Conservation (phyloP, 2,888 invertebrate genomes). For the Argyresthia goedartella region DNA sequence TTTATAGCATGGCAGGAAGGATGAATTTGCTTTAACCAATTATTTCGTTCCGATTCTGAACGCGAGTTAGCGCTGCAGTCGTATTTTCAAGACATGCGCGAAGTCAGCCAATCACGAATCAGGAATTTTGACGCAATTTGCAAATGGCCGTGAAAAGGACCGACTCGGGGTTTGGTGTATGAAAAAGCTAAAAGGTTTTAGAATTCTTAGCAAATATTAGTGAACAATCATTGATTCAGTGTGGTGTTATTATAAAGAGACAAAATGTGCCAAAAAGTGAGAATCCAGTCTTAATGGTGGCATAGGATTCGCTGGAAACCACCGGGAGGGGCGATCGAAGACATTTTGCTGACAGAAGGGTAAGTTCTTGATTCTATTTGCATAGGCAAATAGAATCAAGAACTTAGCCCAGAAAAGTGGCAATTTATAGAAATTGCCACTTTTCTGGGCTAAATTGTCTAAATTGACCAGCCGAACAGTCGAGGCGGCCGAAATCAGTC, state of each 20-base stretch:
- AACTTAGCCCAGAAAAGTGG: too few species aligned
- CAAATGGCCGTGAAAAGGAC: constrained; percentile 71
- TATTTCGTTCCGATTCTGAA: constrained; percentile 23
- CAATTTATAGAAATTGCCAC: background rate
- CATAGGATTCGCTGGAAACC: constrained; percentile 55
- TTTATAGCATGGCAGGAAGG: constrained; percentile 2
- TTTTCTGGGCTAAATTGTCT: background rate
- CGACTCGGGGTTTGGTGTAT: constrained; percentile 52
- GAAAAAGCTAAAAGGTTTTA: constrained; percentile 56
- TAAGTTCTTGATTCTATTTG: constrained; percentile 23
- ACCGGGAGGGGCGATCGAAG: constrained; percentile 56
- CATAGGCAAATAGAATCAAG: background rate
- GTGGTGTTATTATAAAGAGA: constrained; percentile 53
- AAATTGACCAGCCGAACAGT: background rate
- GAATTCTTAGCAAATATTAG: constrained; percentile 56
- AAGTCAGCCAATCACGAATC: constrained; percentile 55
- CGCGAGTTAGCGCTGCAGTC: constrained; percentile 36
- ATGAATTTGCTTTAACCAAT: background rate
- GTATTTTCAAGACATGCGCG: constrained; percentile 45
- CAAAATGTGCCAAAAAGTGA: constrained; percentile 71
- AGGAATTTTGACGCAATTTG: constrained; percentile 70
- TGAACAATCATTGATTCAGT: constrained; percentile 50
- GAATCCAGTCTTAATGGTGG: constrained; percentile 65
- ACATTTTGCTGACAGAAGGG: constrained; percentile 64
- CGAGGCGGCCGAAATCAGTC: too few species aligned